Evolutionary conservation across 2,888 invertebrate genomes (phyloP).

Genomic region (Agrotis ipsilon): DNA sequence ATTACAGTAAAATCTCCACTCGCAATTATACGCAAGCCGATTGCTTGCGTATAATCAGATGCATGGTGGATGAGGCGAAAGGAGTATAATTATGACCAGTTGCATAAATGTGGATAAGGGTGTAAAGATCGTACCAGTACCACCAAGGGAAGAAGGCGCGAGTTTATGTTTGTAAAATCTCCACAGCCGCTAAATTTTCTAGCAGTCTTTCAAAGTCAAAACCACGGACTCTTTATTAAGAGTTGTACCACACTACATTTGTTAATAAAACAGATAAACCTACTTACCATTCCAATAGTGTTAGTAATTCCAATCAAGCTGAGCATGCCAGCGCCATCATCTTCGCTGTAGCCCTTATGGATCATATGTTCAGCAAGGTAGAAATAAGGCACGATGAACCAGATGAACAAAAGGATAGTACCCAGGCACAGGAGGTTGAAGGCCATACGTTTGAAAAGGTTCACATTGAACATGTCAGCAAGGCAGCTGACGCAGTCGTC

Average conservation of each 20-base stretch:
- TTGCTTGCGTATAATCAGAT: too few relatives aligned
- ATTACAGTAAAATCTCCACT: too few relatives aligned
- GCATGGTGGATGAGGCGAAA: too few relatives aligned
- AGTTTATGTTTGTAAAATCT: too few relatives aligned
- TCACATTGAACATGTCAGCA: conserved; percentile 93
- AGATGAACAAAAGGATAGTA: conserved; percentile 97
- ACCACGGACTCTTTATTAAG: too few relatives aligned
- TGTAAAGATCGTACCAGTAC: too few relatives aligned
- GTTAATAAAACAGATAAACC: background rate
- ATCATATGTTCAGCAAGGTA: conserved; percentile 97
- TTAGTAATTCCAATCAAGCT: conserved; percentile 97
- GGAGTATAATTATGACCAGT: too few relatives aligned
- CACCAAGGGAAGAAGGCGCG: too few relatives aligned
- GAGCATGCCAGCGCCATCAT: conserved; percentile 95
- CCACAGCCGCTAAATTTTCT: too few relatives aligned
- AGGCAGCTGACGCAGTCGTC: conserved; percentile 82
- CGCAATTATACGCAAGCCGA: too few relatives aligned
- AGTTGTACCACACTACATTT: background rate
- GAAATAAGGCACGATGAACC: conserved; percentile 99
- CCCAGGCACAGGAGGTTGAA: conserved; percentile 96
- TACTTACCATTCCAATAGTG: conserved; percentile 96
- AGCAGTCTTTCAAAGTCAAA: too few relatives aligned
- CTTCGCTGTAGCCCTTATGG: conserved; percentile 92
- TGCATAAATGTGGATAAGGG: too few relatives aligned
- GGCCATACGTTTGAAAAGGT: conserved; percentile 94